Base-by-base conservation (phyloP, 2,888 invertebrate species). In the Cataglyphis livida region DNA sequence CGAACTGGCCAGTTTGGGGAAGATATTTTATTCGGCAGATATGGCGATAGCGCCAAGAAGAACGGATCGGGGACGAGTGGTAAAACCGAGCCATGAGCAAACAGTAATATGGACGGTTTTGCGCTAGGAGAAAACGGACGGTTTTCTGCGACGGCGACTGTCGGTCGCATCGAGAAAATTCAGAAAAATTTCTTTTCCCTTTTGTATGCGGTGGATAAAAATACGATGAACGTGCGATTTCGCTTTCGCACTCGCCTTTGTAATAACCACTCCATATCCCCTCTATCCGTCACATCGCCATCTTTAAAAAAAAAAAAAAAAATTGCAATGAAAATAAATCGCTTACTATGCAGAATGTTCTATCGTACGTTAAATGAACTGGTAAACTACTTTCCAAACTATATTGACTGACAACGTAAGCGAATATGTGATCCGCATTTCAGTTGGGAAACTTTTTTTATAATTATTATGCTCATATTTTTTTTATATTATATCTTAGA, bases 71-170 rank as follows among this genome's bases (percentile, higher is more conserved):
- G 81, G 21, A 35, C 21, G 85, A 85, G 6, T 85, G 82, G 76
- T 68, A 68, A 81, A 83, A 83, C 83, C 78, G 83, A 88, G 85
- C 74, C 84, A 82, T 84, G 78, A 75, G 89, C 86, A 91, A 91
- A 91, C 85, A 90, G 85, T 88, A 90, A 88, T 90, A 90, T 87
- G 85, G 66, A 73, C 71, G 87, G 61, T 75, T 82, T 81, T 75
- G 48, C 81, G 74, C 57, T 25, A 41, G 25, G 28, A 64, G 66
- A 74, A 65, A 54, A 68, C n/a, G 82, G 70, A 75, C 62, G 59
- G 32, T 35, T 6, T 35, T 35, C 35, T 65, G 57, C 38, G 62
- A 62, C 21, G 32, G 62, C 62, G 68, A 18, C 12, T 6, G 35
- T 35, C 35, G 51, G 18, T 32, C 48, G 41, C 66, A 82, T 81